Evolutionary conservation across 2,113 vertebrate species (phyloP), one percentile per base, ranked within the genome.

Genomic region (Clarias macrocephalus): DNA sequence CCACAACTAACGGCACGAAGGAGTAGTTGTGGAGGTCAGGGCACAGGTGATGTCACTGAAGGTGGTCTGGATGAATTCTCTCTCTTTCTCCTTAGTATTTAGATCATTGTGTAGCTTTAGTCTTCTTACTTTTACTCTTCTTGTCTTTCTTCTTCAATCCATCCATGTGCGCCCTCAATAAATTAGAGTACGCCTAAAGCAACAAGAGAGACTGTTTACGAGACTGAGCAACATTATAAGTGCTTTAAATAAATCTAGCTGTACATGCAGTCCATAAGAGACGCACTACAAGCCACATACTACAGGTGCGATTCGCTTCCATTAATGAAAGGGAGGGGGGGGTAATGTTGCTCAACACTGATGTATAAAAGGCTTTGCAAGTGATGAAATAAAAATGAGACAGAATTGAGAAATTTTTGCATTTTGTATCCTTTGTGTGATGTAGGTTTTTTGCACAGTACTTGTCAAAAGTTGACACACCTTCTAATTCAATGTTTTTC

Each of bases 91-190:
- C 48, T 66, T 79, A 28, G 9, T 23, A 13, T 70, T 72, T 82
- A 83, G 33, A 25, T 99, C 96, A 99, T 93, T 99, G 97, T 1
- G 97, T 97, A 88, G 98, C 96, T 96, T 99, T 99, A 90, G 94
- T 97, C 93, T 99, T 99, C 96, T 99, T 99, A 91, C 94, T 97
- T 95, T 99, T 99, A 94, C 96, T 99, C 94, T 99, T 99, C 92
- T 99, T 99, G 93, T 99, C 98, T 92, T 99, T 98, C 94, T 99
- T 99, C 95, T 99, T 99, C 91, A 99, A 95, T 75, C 98, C 98
- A 48, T 99, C 98, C 96, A 99, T 99, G 94, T 99, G 98, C 21
- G 98, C 98, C 95, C 98, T 95, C 52, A 99, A 92, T 65, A 99
- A 96, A 91, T 98, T 99, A 86, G 98, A 99, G 83, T 99, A 99